Evolutionary conservation across 2,797 vertebrate species (phyloP).

Genomic region (Sebastes kiyomatsui): DNA sequence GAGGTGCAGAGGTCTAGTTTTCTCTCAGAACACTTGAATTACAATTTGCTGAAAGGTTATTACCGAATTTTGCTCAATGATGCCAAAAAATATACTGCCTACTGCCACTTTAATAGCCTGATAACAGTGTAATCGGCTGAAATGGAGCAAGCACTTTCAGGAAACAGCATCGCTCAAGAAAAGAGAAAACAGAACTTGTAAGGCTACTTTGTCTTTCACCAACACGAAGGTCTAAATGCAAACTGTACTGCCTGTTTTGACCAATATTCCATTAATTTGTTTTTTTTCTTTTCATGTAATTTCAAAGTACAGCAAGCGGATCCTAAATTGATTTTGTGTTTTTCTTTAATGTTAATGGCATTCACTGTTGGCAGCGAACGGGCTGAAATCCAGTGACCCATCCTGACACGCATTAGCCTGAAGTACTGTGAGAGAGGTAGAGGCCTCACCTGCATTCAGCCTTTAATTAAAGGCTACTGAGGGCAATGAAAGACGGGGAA

Average conservation of each 20-base stretch:
- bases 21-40: too few relatives aligned
- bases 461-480: constrained; percentile 66
- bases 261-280: constrained; percentile 16
- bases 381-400: constrained; percentile 54
- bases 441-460: constrained; percentile 51
- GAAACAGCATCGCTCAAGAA: constrained; percentile 8
- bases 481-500: constrained; percentile 18
- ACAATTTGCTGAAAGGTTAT: too few relatives aligned
- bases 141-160: constrained; percentile 39
- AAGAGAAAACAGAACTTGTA: background rate
- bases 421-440: constrained; percentile 29
- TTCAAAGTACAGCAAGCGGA: constrained; percentile 19
- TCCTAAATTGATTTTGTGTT: constrained; percentile 38
- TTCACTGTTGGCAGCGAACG: constrained; percentile 45
- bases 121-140: background rate
- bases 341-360: constrained; percentile 49
- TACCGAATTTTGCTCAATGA: too few relatives aligned
- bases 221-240: background rate
- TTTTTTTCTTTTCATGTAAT: constrained; percentile 13
- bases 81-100: too few relatives aligned
- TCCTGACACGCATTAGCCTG: constrained; percentile 56
- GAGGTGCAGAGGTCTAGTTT: too few relatives aligned
- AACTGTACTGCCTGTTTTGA: background rate
- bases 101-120: too few relatives aligned
- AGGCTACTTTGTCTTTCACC: constrained; percentile 3